Base-by-base conservation (phyloP, 2,888 invertebrate genomes). In the Enoplolaimus lenunculus region DNA sequence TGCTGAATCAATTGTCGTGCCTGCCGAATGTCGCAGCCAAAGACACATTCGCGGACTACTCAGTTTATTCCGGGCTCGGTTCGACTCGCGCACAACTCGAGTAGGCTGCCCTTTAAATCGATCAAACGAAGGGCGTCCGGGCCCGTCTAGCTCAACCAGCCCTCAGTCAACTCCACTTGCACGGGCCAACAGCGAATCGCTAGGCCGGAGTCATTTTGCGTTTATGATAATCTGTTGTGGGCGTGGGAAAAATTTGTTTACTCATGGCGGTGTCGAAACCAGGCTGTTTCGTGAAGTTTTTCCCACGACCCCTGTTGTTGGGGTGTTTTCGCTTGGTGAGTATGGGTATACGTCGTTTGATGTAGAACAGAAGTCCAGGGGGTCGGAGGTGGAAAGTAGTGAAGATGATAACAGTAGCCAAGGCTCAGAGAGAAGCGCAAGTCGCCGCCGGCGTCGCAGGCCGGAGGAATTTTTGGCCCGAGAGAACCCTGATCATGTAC, bases 311-410 rank as follows among this genome's bases (percentile, higher is more conserved):
- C 70, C 70, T 13, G 16, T 70, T 7, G 2, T 68, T 2, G 70
- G 70, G 21, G 33, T 45, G 29, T 70, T 70, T 59, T 68, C 68
- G 21, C 26, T 69, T 13, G 70, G 70, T 21, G 70, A 70, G 57
- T 68, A 21, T 31, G 70, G 70, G 21, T 45, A 21, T 21, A 21
- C 7, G 7, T 45, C 45, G 45, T 45, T 45, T 45, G 45, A 7
- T 45, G 45, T 13, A 13, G 7, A 45, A 21, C 7, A 45, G 21
- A 45, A 13, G 45, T 21, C 45, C 21, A 45, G 7, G 45, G 45
- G 21, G 45, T 45, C 45, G 45, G 45, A 7, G 7, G 21, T 45
- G 45, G 21, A 45, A 13, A 13, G 45, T 7, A 45, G 45, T 45
- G 7, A 45, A 13, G 45, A 45, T 45, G 45, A 21, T 45, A 21